Base-by-base conservation (phyloP, 2,888 invertebrate genomes). In the Oxycera nigricornis region DNA sequence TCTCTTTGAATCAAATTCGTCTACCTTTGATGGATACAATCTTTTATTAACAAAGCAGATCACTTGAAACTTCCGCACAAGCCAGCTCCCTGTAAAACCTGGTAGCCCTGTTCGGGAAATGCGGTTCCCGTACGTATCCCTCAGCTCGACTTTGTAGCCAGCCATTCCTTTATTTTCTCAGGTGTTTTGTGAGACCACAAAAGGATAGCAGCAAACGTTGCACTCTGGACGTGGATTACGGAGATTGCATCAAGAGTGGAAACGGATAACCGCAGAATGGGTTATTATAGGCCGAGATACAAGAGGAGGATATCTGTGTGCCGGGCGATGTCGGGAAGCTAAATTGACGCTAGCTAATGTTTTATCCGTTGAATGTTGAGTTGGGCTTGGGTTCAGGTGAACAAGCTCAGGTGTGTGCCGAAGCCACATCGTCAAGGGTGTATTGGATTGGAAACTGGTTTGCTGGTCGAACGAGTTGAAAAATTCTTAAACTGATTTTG, bases 201-300 rank as follows among this genome's bases (percentile, higher is more conserved):
- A 59, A 26, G 59, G n/a, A n/a, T n/a, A n/a, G 24, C 55, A 55
- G 30, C 26, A 59, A 59, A 59, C 59, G 4, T 59, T 59, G 59
- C 28, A 28, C 30, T 30, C 20, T 59, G n/a, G 28, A 22, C 55
- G n/a, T 9, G 9, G 55, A 46, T 46, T 46, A 46, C 3, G 4
- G 3, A 28, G 59, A 59, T 59, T 59, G 30, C 59, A 59, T 59
- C 59, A 30, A 30, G 24, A 59, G 30, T 59, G 30, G 59, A 59
- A 59, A 59, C 30, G 59, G 59, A 59, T 59, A 59, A 59, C 59
- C 59, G 30, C 59, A 59, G 59, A 59, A 59, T 59, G 30, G 59
- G 59, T 59, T 30, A 59, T 30, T 28, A 30, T 59, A 30, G 11
- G 28, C 28, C 59, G 9, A 59, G 59, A 59, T 9, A 26, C 59